Conservation (phyloP, 2,797 vertebrate species). For the Schizothorax lantsangensis region DNA sequence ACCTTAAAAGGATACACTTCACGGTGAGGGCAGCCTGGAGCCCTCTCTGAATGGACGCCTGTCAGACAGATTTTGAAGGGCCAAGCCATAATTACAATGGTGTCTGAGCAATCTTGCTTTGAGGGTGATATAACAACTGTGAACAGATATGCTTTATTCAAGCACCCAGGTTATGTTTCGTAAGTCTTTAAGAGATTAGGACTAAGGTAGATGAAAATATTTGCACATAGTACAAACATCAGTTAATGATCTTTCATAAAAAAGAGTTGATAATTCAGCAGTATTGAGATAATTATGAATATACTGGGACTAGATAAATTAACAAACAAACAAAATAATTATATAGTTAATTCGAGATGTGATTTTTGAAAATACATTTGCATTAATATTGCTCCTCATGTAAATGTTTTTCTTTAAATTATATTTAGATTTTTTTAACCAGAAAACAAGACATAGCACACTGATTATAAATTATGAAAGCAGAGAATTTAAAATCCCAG, state of each 20-base stretch:
- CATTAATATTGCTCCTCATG: background rate
- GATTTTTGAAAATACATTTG: background rate
- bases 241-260: background rate
- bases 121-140: conserved; percentile 55
- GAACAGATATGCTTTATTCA: conserved; percentile 55
- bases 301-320: background rate
- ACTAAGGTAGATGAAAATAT: background rate
- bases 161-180: conserved; percentile 39
- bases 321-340: background rate
- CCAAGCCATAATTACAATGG: conserved; percentile 56
- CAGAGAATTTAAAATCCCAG: background rate
- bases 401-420: background rate
- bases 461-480: background rate
- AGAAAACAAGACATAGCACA: background rate
- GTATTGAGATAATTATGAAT: background rate
- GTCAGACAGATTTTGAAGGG: conserved; percentile 57
- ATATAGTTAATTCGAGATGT: background rate
- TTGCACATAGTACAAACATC: background rate
- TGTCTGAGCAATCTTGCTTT: conserved; percentile 61
- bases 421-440: background rate
- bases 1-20: conserved; percentile 47
- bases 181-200: conserved; percentile 18
- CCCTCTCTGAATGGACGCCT: conserved; percentile 45
- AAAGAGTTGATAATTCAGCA: background rate
- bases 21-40: conserved; percentile 46